Evolutionary conservation across 1,140 invertebrate genomes (phyloP).

Genomic region (Micrasema longulum): DNA sequence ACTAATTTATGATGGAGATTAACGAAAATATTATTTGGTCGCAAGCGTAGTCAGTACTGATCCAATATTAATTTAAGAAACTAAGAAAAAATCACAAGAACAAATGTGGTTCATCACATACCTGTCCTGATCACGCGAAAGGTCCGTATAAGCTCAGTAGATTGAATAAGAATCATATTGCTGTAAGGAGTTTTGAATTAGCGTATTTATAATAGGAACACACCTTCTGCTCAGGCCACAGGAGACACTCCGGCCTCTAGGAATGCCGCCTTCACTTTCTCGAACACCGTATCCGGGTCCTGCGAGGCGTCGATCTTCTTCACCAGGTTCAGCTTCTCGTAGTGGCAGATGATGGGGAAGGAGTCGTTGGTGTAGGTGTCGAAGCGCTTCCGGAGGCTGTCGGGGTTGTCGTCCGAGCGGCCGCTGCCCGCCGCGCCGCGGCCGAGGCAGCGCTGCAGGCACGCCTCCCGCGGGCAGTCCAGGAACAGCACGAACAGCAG

Average conservation of each 20-base stretch:
- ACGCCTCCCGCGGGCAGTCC: slow-evolving; percentile 88
- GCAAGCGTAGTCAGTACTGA: not conserved
- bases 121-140: too few species aligned
- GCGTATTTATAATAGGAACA: too few species aligned
- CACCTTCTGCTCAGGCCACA: too few species aligned
- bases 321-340: slow-evolving; percentile 80
- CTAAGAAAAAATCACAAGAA: too few species aligned
- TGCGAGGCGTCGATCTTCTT: slow-evolving; percentile 81
- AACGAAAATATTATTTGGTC: not conserved
- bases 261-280: slow-evolving; percentile 68
- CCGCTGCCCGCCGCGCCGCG: slow-evolving; percentile 91
- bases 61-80: too few species aligned
- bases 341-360: slow-evolving; percentile 93
- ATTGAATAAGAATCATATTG: too few species aligned
- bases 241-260: slow-evolving; percentile 56
- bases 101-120: too few species aligned
- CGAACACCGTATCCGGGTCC: slow-evolving; percentile 78
- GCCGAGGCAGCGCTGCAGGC: slow-evolving; percentile 85
- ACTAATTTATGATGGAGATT: not conserved
- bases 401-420: slow-evolving; percentile 93
- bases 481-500: slow-evolving; percentile 94
- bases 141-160: too few species aligned
- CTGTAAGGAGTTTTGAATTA: too few species aligned
- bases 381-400: slow-evolving; percentile 92
- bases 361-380: slow-evolving; percentile 91